phyloP scores from a whole-genome alignment of 2,797 vertebrate species.

The Sebastes baramenuke region DNA sequence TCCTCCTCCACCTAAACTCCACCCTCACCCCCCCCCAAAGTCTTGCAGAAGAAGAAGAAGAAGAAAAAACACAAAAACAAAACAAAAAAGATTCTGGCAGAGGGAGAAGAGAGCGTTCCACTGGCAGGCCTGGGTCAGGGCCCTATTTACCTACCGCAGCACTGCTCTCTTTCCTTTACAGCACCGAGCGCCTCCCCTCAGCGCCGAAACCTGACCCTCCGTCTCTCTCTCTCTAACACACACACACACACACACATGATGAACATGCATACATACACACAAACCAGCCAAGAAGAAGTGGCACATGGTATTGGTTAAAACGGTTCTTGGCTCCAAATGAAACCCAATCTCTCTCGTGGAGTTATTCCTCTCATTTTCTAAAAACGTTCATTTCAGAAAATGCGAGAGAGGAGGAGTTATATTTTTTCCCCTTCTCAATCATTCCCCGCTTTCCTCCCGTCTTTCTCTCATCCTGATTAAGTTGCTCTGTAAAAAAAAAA shows the following conservation, averaged over 20 bases:
- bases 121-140: slow-evolving; percentile 80
- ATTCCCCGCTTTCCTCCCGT: not conserved
- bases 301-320: slow-evolving; percentile 84
- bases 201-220: slow-evolving; percentile 62
- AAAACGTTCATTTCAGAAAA: slow-evolving; percentile 73
- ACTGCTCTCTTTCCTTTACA: slow-evolving; percentile 68
- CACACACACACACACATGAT: slow-evolving; percentile 1
- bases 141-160: slow-evolving; percentile 88
- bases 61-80: slow-evolving; percentile 64
- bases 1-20: slow-evolving; percentile 38
- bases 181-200: slow-evolving; percentile 64
- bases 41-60: slow-evolving; percentile 39
- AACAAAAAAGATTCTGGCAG: slow-evolving; percentile 78
- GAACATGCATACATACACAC: slow-evolving; percentile 26
- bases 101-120: slow-evolving; percentile 76
- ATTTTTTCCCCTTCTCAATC: slow-evolving; percentile 13
- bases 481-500: slow-evolving; percentile 40
- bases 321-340: slow-evolving; percentile 72
- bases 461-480: slow-evolving; percentile 55
- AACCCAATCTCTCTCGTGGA: slow-evolving; percentile 71
- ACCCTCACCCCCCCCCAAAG: slow-evolving; percentile 30
- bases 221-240: slow-evolving; percentile 35
- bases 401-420: slow-evolving; percentile 46
- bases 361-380: slow-evolving; percentile 70
- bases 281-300: slow-evolving; percentile 66